Conservation (phyloP, 2,888 invertebrate species). For the Harpalus rufipes region DNA sequence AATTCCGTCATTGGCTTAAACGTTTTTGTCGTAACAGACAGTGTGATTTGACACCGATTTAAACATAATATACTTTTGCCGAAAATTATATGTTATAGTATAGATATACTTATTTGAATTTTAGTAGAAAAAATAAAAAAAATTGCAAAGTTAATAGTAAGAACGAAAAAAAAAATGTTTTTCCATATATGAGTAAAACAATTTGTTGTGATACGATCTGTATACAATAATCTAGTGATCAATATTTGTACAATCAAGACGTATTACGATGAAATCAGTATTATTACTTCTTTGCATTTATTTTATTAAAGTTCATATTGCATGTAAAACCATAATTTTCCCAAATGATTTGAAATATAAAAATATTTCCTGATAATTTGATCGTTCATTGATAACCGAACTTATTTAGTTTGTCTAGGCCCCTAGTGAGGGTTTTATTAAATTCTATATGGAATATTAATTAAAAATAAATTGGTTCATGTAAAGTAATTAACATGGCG, state of each 20-base stretch:
- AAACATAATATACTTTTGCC: too few relatives aligned
- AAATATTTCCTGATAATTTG: not conserved
- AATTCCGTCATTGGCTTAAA: too few relatives aligned
- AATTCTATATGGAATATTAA: constrained; percentile 32
- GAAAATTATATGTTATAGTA: too few relatives aligned
- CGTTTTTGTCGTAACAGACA: too few relatives aligned
- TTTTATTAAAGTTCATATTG: not conserved
- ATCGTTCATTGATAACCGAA: not conserved
- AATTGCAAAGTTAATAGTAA: not conserved
- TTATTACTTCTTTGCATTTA: not conserved
- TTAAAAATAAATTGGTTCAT: constrained; percentile 37
- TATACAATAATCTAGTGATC: not conserved
- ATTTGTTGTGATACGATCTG: not conserved
- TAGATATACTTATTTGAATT: too few relatives aligned
- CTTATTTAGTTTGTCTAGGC: not conserved
- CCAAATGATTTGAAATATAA: not conserved
- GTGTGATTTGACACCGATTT: too few relatives aligned
- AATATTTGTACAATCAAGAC: not conserved
- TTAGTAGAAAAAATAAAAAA: too few relatives aligned
- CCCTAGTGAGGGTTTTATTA: constrained; percentile 30
- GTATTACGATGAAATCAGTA: not conserved
- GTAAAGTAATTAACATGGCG: constrained; percentile 36
- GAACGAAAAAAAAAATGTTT: not conserved
- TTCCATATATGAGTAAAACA: not conserved
- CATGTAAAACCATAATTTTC: not conserved